Evolutionary conservation across 2,797 vertebrate species (phyloP).

Genomic region (Spheniscus humboldti): DNA sequence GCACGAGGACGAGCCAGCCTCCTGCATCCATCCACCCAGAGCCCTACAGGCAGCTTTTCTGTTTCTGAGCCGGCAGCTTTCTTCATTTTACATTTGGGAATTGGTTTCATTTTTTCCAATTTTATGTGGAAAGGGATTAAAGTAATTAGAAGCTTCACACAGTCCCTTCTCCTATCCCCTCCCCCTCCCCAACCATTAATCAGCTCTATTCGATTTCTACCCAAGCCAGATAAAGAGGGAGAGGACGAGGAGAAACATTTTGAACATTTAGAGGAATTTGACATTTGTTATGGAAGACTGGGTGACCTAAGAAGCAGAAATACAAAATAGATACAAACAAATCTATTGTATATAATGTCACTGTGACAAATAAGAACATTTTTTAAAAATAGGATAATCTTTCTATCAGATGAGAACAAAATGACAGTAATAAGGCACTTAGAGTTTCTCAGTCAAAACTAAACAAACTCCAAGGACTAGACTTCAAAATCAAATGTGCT

Average conservation of each 20-base stretch:
- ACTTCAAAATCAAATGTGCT: background rate
- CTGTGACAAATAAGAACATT: background rate
- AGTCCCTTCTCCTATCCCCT: background rate
- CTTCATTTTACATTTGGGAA: background rate
- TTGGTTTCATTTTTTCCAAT: background rate
- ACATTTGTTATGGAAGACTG: background rate
- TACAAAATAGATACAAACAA: background rate
- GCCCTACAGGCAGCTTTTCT: background rate
- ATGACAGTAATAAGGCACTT: background rate
- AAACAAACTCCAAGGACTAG: background rate
- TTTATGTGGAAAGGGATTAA: slow-evolving; percentile 3
- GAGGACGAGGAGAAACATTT: background rate
- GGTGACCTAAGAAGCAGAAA: background rate
- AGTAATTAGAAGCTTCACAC: background rate
- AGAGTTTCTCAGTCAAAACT: background rate
- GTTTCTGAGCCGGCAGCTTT: background rate
- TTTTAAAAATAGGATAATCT: background rate
- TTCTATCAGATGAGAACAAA: background rate
- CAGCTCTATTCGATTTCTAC: background rate
- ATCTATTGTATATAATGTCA: background rate
- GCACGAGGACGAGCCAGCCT: background rate
- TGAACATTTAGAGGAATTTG: background rate
- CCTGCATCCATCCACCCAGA: background rate
- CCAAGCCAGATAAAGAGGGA: background rate
- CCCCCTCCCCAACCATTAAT: background rate